Evolutionary conservation across 1,140 invertebrate genomes (phyloP).

Genomic region (Drosophila tani): DNA sequence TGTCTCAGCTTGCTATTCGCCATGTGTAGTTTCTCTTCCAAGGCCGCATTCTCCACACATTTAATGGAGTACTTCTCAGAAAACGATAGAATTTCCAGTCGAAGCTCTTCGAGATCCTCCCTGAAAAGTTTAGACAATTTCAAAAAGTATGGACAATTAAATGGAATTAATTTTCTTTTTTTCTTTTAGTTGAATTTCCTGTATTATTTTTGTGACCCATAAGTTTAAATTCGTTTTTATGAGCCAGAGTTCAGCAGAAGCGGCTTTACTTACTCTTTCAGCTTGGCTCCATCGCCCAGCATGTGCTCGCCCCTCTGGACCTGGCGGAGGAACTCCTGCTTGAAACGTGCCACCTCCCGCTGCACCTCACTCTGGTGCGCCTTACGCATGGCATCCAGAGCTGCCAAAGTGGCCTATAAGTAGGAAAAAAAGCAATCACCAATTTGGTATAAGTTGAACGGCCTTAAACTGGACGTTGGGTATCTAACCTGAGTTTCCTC

Average conservation of each 20-base stretch:
- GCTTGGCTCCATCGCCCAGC: slow-evolving; percentile 64
- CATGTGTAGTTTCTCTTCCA: slow-evolving; percentile 92
- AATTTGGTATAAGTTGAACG: neutral
- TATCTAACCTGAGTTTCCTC: slow-evolving; percentile 92
- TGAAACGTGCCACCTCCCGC: slow-evolving; percentile 94
- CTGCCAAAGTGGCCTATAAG: slow-evolving; percentile 89
- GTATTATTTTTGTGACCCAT: too few species aligned
- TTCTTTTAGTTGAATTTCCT: too few species aligned
- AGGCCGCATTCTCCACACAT: slow-evolving; percentile 94
- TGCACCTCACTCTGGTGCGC: slow-evolving; percentile 96
- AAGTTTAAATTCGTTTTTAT: too few species aligned
- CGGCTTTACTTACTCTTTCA: slow-evolving; percentile 71
- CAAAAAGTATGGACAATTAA: neutral
- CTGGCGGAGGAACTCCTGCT: slow-evolving; percentile 92
- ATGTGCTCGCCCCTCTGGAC: slow-evolving; percentile 86
- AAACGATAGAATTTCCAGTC: slow-evolving; percentile 93
- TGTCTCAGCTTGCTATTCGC: slow-evolving; percentile 92
- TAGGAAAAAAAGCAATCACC: neutral
- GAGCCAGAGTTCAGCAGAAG: too few species aligned
- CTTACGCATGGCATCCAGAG: slow-evolving; percentile 96
- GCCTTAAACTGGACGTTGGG: neutral
- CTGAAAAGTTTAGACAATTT: slow-evolving; percentile 83
- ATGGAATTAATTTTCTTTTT: too few species aligned
- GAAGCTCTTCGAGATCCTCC: slow-evolving; percentile 93
- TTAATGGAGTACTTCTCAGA: slow-evolving; percentile 96